Evolutionary conservation across 2,888 invertebrate genomes (phyloP).

Genomic region (Orthonevra nobilis): DNA sequence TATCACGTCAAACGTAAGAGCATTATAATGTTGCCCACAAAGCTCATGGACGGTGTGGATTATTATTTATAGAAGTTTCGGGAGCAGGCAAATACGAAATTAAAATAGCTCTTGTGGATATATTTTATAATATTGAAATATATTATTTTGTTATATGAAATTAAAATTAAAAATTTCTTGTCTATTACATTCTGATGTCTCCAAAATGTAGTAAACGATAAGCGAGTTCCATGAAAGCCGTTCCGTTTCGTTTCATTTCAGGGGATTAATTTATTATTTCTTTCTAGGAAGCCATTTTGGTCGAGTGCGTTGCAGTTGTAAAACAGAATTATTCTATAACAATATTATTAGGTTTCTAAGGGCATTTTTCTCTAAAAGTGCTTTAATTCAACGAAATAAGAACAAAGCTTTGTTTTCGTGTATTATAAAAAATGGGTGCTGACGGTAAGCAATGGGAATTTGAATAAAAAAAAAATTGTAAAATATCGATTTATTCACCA

Average conservation of each 20-base stretch:
- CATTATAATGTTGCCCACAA: too few species aligned
- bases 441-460: conserved; percentile 44
- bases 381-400: neutral
- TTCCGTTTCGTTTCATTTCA: too few species aligned
- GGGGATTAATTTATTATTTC: conserved; percentile 10
- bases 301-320: conserved; percentile 7
- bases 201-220: neutral
- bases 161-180: neutral
- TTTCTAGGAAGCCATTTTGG: conserved; percentile 33
- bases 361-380: neutral
- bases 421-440: conserved; percentile 49
- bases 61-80: too few species aligned
- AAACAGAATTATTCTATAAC: neutral
- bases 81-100: too few species aligned
- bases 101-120: too few species aligned
- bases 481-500: conserved; percentile 35
- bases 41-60: too few species aligned
- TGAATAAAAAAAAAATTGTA: neutral
- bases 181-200: neutral
- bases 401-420: neutral
- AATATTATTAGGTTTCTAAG: neutral
- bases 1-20: too few species aligned
- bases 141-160: neutral
- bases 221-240: too few species aligned
- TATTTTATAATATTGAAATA: too few species aligned